Conservation (phyloP, 2,113 vertebrate genomes). For the Conger conger region DNA sequence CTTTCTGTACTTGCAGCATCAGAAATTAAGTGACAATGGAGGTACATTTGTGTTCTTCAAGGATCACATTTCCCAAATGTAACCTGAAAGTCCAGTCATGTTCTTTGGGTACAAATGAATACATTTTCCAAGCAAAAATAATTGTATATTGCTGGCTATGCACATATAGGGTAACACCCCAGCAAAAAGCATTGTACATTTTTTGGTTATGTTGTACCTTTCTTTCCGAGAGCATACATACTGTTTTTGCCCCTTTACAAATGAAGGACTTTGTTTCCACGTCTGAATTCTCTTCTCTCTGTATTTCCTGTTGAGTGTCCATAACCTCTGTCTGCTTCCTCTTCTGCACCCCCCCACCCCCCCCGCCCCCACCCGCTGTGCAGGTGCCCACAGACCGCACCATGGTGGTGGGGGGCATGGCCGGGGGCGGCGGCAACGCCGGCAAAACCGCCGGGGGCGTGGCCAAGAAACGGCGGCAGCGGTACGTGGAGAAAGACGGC, state of each 20-base stretch:
- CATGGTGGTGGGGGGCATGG: conserved; percentile 36
- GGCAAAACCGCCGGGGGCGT: not conserved
- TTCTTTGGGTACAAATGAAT: too few relatives aligned
- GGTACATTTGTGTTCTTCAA: too few relatives aligned
- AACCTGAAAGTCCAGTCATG: too few relatives aligned
- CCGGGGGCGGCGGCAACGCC: conserved; percentile 6
- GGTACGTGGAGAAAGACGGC: conserved; percentile 81
- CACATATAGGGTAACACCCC: too few relatives aligned
- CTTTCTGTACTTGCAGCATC: not conserved
- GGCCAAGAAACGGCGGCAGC: conserved; percentile 57
- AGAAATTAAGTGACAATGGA: too few relatives aligned
- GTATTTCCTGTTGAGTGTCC: not conserved
- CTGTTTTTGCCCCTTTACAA: too few relatives aligned
- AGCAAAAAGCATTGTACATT: too few relatives aligned
- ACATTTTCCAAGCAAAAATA: too few relatives aligned
- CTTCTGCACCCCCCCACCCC: not conserved
- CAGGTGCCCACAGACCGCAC: conserved; percentile 51
- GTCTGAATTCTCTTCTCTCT: not conserved
- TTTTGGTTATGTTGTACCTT: too few relatives aligned
- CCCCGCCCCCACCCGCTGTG: not conserved
- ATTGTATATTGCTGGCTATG: too few relatives aligned
- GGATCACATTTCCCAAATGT: too few relatives aligned
- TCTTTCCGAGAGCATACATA: too few relatives aligned
- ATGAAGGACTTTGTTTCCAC: not conserved
- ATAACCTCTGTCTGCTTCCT: not conserved